Evolutionary conservation across 2,797 vertebrate genomes (phyloP).

Genomic region (Graptemys geographica): DNA sequence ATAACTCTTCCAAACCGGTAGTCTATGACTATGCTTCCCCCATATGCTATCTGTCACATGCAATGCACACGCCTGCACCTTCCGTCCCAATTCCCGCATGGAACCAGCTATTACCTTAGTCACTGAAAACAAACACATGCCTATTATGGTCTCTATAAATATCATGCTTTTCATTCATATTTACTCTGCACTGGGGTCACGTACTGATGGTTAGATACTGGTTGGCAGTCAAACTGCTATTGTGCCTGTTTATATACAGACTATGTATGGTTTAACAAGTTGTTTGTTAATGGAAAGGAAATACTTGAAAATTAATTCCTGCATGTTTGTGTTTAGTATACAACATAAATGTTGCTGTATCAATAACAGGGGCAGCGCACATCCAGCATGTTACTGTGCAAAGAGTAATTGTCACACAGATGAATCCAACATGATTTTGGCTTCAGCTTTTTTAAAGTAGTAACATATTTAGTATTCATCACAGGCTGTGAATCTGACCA

Average conservation of each 20-base stretch:
- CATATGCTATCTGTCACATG: not conserved
- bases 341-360: not conserved
- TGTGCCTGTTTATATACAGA: conserved; percentile 52
- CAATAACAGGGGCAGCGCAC: not conserved
- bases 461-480: not conserved
- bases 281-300: conserved; percentile 12
- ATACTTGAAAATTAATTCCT: conserved; percentile 14
- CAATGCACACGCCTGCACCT: conserved; percentile 39
- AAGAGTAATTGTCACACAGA: not conserved
- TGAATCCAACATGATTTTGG: not conserved
- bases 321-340: conserved; percentile 11
- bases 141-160: conserved; percentile 72
- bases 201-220: conserved; percentile 22
- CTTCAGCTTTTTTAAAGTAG: not conserved
- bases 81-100: not conserved
- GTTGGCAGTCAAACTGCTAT: not conserved
- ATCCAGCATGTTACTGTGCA: not conserved
- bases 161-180: conserved; percentile 56
- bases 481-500: not conserved
- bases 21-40: not conserved
- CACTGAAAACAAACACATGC: conserved; percentile 62
- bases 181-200: conserved; percentile 33
- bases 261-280: not conserved
- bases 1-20: not conserved
- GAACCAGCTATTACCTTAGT: conserved; percentile 56